Evolutionary conservation across 2,797 vertebrate species (phyloP), one percentile per base, ranked within the genome.

Genomic region (Microctenopoma steveboyesi): DNA sequence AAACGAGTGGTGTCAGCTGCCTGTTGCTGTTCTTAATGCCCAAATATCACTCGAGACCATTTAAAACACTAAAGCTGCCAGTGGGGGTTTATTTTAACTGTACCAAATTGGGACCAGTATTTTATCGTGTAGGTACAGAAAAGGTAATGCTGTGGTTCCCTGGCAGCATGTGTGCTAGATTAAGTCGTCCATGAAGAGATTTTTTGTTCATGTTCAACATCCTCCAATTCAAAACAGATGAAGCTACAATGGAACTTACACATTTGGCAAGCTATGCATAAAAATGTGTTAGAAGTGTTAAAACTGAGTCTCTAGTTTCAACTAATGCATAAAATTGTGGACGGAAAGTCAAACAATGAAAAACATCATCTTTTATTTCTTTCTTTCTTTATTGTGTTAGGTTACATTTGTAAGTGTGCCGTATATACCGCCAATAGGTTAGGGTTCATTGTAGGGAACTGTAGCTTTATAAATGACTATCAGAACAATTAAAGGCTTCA

Each of bases 201-300:
- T 39, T 22, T 72, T 80, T 28, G 50, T 48, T 67, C 79, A 55
- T 35, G 47, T 78, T 80, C 4, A 65, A 14, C 47, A 72, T 81
- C 47, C 74, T 60, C 37, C 66, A 82, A 87, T 76, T 83, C 12
- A 64, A 86, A 90, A 73, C 88, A 92, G 78, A 92, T 90, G 89
- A 82, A 64, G 71, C 76, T 69, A 33, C 75, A 74, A 18, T 22
- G 42, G 67, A 78, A 61, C 68, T 71, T 77, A 70, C 45, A 79
- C 72, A 71, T 68, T 85, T 89, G 82, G 84, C 69, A 72, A 77
- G 51, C 48, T 55, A 51, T 73, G 37, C 27, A 35, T 69, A 72
- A 83, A 78, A 54, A 68, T 66, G 50, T 42, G 66, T 67, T 1
- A n/a, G 25, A 16, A 59, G 39, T 74, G 47, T 80, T 75, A 76